Base-by-base conservation (phyloP, 2,113 vertebrate species). In the Hemiprocne comata region DNA sequence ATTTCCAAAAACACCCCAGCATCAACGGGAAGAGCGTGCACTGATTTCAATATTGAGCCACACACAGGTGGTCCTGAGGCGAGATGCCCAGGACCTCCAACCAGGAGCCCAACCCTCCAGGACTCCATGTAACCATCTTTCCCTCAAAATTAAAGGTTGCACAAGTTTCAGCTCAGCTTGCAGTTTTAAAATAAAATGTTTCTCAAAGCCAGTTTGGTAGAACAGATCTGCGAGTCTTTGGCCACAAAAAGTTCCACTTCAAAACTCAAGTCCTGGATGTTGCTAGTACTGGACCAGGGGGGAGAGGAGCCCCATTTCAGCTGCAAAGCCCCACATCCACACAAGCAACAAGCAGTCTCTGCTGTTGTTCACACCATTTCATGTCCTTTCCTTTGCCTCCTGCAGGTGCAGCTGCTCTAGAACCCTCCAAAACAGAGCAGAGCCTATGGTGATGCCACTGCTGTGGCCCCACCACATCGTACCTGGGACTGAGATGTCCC, bases 401-500 rank as follows among this genome's bases (percentile, higher is more conserved):
- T 19, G 9, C 0, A 1, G 55, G 17, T 13, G 10, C 66, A 71
- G 66, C 15, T 16, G 4, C 33, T 24, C 3, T 3, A 2, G 3
- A 25, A 6, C 23, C 58, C 50, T 65, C 48, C 29, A 15, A 17
- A 72, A 44, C 21, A 69, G 73, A 48, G 58, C 12, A 8, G 29
- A 34, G 48, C 26, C 17, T 34, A 40, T 21, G 10, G 65, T 8
- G 9, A 16, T 69, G 51, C 5, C 70, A 58, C 29, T 2, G 10
- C 51, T 23, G 77, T 0, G 0, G 28, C 25, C 33, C 6, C 17
- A 28, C 54, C 12, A 6, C 38, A n/a, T 1, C 3, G 1, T 38
- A 60, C 26, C 31, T 1, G 8, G 36, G 36, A 67, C 17, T 2
- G 0, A 60, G 44, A 42, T 3, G 4, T n/a, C 19, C 10, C 60